Evolutionary conservation across 2,888 invertebrate genomes (phyloP).

Genomic region (Erynnis tages): DNA sequence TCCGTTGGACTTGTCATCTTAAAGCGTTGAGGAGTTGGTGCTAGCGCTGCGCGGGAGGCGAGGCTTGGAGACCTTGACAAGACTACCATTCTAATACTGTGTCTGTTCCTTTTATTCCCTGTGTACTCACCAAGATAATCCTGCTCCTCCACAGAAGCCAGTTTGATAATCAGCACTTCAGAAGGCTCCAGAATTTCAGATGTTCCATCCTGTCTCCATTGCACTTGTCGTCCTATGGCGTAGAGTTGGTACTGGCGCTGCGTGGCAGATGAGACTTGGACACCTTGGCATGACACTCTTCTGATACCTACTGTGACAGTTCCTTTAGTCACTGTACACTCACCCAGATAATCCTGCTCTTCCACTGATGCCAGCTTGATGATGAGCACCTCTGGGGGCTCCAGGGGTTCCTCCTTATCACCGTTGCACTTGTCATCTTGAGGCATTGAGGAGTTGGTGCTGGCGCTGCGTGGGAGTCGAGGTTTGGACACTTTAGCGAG

Average conservation of each 20-base stretch:
- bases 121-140: constrained; percentile 67
- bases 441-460: constrained; percentile 43
- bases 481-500: constrained; percentile 64
- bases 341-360: constrained; percentile 71
- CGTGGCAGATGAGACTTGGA: constrained; percentile 60
- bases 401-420: constrained; percentile 47
- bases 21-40: constrained; percentile 40
- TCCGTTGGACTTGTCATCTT: constrained; percentile 36
- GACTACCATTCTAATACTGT: no score
- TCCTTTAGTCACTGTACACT: constrained; percentile 42
- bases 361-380: constrained; percentile 67
- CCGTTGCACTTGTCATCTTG: constrained; percentile 36
- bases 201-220: constrained; percentile 41
- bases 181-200: constrained; percentile 44
- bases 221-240: constrained; percentile 38
- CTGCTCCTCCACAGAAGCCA: constrained; percentile 63
- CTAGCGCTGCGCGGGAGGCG: constrained; percentile 60
- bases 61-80: constrained; percentile 63
- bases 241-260: constrained; percentile 47
- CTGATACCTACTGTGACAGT: no score
- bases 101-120: no score
- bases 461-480: constrained; percentile 57
- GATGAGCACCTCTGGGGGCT: constrained; percentile 62
- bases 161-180: constrained; percentile 68
- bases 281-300: no score